Evolutionary conservation across 1,140 invertebrate species (phyloP), one percentile per base, ranked within the genome.

Genomic region (Microplitis demolitor): DNA sequence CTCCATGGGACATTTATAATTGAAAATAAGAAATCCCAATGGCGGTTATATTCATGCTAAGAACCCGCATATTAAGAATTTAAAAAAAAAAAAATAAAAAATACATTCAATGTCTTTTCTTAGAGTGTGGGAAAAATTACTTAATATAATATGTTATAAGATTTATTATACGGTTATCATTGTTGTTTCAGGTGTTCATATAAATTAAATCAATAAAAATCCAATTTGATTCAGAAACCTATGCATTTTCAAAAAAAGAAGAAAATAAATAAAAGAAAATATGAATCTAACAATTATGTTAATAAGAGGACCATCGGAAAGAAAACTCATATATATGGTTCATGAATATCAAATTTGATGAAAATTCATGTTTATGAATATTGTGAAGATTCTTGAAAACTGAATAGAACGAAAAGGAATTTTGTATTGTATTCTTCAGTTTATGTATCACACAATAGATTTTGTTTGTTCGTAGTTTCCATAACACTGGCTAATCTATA

Each of bases 401-500:
- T 56, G 51, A 33, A 53, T 31, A 68, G 35, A 56, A 35, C n/a
- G 51, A n/a, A 56, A 56, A 45, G 11, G 14, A 14, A 69, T 69
- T 62, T 69, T 5, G 68, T 61, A 24, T 61, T 56, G 58, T 35
- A 56, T 68, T 68, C 54, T 61, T 14, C n/a, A 31, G 50, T 51
- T 51, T 13, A 13, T 60, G 35, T 3, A 24, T 45, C n/a, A 62
- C 53, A 69, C 62, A 64, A 69, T 69, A 34, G 54, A 69, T 64
- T 14, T 61, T 9, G 31, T 34, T 64, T 37, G 62, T 35, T 39
- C 35, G 24, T 13, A 69, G 54, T 69, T 61, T 69, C 54, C 68
- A 69, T 62, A 35, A 69, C 68, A 69, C 56, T 50, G 68, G 68
- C 61, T 56, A 69, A 69, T 69, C 24, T 69, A 61, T 8, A 24